These are phyloP conservation scores for Thamnophis elegans DNA, from an alignment of 2,797 vertebrate genomes.

Conservation along the genomic window DNA sequence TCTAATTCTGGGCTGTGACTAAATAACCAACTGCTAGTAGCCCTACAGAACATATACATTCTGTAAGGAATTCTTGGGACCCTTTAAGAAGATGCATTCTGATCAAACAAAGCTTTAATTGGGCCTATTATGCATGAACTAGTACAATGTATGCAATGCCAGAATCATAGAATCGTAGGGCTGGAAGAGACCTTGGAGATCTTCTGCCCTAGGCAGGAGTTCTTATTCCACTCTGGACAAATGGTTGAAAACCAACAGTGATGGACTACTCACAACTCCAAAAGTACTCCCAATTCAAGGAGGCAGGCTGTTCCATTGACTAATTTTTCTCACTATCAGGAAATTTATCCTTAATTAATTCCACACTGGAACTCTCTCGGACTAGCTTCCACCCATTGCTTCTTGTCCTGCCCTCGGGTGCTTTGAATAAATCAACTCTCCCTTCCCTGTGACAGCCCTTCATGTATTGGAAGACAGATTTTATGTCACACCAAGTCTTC, in stretches of 20 bases:
- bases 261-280: too few relatives aligned
- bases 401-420: background rate
- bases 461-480: background rate
- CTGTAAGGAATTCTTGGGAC: background rate
- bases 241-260: background rate
- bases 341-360: background rate
- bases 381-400: background rate
- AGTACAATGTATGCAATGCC: background rate
- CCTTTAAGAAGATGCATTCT: background rate
- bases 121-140: background rate
- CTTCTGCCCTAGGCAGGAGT: background rate
- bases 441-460: background rate
- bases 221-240: background rate
- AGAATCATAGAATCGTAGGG: background rate
- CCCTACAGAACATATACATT: background rate
- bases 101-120: background rate
- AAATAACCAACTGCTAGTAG: background rate
- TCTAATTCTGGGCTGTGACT: background rate
- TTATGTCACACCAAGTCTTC: background rate
- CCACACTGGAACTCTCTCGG: background rate
- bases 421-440: background rate
- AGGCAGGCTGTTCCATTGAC: background rate
- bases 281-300: background rate
- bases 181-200: background rate
- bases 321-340: background rate